phyloP scores from a whole-genome alignment of 2,797 vertebrate genomes.

The Xerus rutilus region DNA sequence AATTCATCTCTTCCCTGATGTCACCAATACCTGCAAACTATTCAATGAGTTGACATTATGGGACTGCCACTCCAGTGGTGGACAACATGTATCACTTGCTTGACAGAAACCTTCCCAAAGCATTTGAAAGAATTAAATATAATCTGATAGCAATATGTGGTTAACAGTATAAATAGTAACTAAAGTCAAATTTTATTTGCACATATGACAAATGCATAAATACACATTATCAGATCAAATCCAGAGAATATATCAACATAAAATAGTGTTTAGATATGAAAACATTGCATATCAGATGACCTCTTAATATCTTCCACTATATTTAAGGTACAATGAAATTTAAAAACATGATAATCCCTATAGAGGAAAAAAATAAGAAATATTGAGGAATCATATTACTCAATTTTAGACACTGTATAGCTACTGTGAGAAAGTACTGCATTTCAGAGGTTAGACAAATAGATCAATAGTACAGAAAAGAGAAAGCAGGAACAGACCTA shows the following conservation, averaged over 20 bases:
- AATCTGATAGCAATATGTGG: not conserved
- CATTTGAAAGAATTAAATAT: not conserved
- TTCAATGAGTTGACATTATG: not conserved
- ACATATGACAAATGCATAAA: not conserved
- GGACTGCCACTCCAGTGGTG: not conserved
- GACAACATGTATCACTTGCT: not conserved
- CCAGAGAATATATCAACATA: not conserved
- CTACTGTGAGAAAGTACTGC: not conserved
- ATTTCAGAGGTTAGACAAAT: not conserved
- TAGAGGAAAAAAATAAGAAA: not conserved
- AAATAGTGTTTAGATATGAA: not conserved
- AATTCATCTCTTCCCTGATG: not conserved
- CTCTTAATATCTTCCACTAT: no score
- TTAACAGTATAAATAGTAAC: not conserved
- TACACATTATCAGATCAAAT: not conserved
- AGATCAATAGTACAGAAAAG: not conserved
- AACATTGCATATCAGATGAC: not conserved
- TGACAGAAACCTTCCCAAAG: not conserved
- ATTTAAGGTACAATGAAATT: no score
- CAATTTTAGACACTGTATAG: not conserved
- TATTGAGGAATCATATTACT: not conserved
- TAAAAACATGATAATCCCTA: not conserved
- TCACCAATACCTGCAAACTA: not conserved
- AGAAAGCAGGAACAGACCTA: not conserved
- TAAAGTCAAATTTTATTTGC: not conserved